phyloP scores from a whole-genome alignment of 2,113 vertebrate species.

The Euleptes europaea region DNA sequence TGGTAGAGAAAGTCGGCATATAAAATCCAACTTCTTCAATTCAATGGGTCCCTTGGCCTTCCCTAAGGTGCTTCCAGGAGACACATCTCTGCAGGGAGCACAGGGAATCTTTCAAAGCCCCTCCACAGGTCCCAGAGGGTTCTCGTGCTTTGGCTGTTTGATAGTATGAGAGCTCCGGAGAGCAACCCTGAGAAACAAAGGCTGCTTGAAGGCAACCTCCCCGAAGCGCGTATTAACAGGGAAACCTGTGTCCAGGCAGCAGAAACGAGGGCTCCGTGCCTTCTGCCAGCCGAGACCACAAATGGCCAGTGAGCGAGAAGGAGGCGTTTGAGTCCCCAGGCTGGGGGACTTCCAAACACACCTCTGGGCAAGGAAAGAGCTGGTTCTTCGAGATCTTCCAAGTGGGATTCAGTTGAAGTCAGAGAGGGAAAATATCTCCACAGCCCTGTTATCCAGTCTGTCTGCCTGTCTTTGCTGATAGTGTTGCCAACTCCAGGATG shows the following conservation, averaged over 20 bases:
- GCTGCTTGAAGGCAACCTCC: slow-evolving; percentile 36
- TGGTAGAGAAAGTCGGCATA: too few relatives aligned
- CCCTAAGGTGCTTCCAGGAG: background rate
- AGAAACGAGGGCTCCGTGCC: slow-evolving; percentile 19
- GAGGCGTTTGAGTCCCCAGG: slow-evolving; percentile 51
- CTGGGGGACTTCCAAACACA: background rate
- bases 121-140: background rate
- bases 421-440: slow-evolving; percentile 16
- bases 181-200: slow-evolving; percentile 26
- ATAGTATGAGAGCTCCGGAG: background rate
- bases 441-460: background rate
- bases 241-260: slow-evolving; percentile 24
- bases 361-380: background rate
- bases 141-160: background rate
- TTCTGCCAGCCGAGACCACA: slow-evolving; percentile 47
- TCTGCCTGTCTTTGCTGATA: rapidly evolving
- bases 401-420: background rate
- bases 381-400: background rate
- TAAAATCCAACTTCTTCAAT: too few relatives aligned
- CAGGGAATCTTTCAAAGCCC: background rate
- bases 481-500: too few relatives aligned
- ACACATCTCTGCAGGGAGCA: rapidly evolving
- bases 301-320: slow-evolving; percentile 51
- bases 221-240: slow-evolving; percentile 1
- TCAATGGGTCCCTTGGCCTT: background rate